Percentiles rank a stretch among this genome's conserved stretches.
These are phyloP conservation scores for Standfussiana lucernea DNA, from an alignment of 2,888 invertebrate genomes.

Conservation along the genomic window DNA sequence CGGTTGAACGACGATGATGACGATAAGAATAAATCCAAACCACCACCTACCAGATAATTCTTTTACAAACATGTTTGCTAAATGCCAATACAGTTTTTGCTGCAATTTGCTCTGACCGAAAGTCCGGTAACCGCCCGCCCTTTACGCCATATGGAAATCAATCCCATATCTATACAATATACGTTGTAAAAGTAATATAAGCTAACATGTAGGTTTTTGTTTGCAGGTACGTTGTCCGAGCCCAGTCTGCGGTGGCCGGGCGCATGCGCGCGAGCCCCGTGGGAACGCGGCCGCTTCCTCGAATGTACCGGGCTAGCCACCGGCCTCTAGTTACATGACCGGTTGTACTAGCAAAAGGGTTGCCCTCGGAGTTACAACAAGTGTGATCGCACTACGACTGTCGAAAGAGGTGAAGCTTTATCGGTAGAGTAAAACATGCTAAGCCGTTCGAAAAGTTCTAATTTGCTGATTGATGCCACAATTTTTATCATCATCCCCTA, in stretches of 20 bases:
- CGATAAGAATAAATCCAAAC: background rate
- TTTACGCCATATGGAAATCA: conserved; percentile 38
- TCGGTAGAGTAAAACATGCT: background rate
- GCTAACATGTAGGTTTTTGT: conserved; percentile 65
- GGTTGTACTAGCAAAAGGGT: conserved; percentile 58
- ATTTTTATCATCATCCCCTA: background rate
- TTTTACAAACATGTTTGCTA: background rate
- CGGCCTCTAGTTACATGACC: conserved; percentile 65
- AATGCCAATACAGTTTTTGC: background rate
- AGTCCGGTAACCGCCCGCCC: conserved; percentile 1
- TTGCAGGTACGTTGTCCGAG: conserved; percentile 67
- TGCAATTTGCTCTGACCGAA: background rate
- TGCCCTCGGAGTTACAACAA: conserved; percentile 44
- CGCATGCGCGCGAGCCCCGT: conserved; percentile 73
- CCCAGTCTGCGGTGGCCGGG: conserved; percentile 56
- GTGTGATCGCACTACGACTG: conserved; percentile 40
- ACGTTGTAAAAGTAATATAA: conserved; percentile 43
- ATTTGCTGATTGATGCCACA: background rate
- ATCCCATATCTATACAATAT: conserved; percentile 26
- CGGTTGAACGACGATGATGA: background rate
- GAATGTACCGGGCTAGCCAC: conserved; percentile 66
- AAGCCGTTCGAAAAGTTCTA: background rate
- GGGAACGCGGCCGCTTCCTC: conserved; percentile 74
- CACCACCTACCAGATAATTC: background rate
- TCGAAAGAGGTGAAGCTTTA: conserved; percentile 10